A percentile compares a stretch with the other conserved stretches of the same genome.
phyloP scores from a whole-genome alignment of 2,113 vertebrate genomes.

The Rattus norvegicus region DNA sequence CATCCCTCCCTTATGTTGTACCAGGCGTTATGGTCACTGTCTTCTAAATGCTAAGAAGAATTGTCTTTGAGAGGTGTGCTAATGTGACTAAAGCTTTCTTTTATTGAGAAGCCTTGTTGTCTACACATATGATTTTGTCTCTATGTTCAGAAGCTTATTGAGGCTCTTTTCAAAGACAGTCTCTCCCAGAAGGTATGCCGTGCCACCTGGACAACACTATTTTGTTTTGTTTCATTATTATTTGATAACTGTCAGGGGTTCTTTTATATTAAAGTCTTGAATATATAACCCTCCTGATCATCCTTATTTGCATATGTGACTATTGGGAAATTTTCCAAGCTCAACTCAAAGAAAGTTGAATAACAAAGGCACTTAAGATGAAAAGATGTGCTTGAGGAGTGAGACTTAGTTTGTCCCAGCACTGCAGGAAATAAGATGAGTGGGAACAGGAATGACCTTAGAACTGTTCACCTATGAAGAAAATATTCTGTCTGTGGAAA shows the following conservation, averaged over 20 bases:
- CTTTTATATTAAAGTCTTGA: neutral
- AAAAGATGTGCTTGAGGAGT: neutral
- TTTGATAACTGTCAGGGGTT: neutral
- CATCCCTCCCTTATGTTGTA: too few relatives aligned
- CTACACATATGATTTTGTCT: fast-evolving
- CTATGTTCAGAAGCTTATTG: neutral
- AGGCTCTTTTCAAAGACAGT: neutral
- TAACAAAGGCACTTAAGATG: neutral
- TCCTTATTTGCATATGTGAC: neutral
- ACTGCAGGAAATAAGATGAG: neutral
- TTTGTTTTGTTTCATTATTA: neutral
- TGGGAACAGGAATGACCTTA: neutral
- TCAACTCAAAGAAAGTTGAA: neutral
- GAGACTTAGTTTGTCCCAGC: neutral
- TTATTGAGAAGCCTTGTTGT: neutral
- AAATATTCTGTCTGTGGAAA: neutral
- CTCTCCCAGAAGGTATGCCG: neutral
- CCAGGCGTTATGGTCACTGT: too few relatives aligned
- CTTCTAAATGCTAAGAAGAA: neutral
- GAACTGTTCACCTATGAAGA: neutral
- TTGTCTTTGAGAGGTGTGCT: neutral
- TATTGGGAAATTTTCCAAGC: neutral
- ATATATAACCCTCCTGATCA: neutral
- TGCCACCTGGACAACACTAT: neutral
- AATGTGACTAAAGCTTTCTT: neutral